Evolutionary conservation across 2,113 vertebrate species (phyloP).

Genomic region (Saccopteryx leptura): DNA sequence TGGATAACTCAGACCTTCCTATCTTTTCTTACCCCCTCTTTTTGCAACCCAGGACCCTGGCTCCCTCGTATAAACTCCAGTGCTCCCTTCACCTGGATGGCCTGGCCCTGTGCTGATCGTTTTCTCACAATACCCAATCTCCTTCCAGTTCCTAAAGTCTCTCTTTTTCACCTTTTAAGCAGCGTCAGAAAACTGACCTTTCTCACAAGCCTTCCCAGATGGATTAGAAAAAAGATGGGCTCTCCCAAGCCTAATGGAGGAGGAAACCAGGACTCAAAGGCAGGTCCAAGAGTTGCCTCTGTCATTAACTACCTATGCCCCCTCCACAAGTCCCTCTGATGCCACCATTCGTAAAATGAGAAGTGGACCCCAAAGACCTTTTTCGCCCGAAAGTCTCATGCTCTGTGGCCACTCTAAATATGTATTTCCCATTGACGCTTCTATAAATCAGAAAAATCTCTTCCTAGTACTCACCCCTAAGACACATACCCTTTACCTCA

Average conservation of each 20-base stretch:
- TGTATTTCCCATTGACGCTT: background rate
- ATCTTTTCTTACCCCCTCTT: background rate
- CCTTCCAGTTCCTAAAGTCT: background rate
- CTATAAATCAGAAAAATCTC: background rate
- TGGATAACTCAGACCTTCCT: background rate
- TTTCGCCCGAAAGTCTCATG: background rate
- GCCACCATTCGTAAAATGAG: background rate
- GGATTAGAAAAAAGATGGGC: background rate
- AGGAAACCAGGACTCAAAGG: background rate
- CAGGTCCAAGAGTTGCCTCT: background rate
- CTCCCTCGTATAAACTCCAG: background rate
- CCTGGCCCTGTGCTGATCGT: background rate
- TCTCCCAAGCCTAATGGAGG: background rate
- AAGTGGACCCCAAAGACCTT: background rate
- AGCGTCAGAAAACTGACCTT: background rate
- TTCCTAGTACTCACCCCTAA: background rate
- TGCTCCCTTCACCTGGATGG: background rate
- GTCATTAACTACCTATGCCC: background rate
- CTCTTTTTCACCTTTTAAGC: background rate
- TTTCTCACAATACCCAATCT: background rate
- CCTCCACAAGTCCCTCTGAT: background rate
- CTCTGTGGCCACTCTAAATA: background rate
- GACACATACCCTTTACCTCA: background rate
- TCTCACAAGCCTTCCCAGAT: background rate
- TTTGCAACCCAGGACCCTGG: background rate